These are phyloP conservation scores for Hyaena hyaena DNA, from an alignment of 2,113 vertebrate genomes.

Conservation along the genomic window DNA sequence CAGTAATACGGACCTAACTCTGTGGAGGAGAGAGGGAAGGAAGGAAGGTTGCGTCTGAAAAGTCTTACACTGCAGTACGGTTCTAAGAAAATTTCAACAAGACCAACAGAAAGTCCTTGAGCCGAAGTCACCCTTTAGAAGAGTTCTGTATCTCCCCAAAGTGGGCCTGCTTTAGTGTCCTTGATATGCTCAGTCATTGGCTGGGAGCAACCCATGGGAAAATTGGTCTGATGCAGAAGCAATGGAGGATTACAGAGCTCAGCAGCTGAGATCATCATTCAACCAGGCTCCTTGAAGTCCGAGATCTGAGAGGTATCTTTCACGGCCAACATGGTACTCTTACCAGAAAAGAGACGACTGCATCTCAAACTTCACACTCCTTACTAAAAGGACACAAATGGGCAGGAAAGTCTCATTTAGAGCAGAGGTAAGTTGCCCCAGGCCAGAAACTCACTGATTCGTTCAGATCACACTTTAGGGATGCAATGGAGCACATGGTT, in stretches of 20 bases:
- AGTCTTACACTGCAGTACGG: background rate
- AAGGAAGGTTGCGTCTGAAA: background rate
- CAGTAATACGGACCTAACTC: background rate
- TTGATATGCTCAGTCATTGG: background rate
- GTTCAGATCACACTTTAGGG: background rate
- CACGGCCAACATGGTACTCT: background rate
- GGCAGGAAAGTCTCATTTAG: background rate
- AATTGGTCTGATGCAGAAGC: background rate
- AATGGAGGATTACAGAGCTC: background rate
- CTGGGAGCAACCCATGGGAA: background rate
- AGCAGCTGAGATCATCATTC: background rate
- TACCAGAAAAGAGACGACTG: background rate
- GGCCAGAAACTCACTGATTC: background rate
- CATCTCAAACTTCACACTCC: background rate
- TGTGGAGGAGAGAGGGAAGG: background rate
- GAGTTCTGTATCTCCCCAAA: background rate
- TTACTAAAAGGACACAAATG: background rate
- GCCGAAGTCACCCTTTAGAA: background rate
- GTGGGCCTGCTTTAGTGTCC: background rate
- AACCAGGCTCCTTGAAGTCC: background rate
- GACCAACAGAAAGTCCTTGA: background rate
- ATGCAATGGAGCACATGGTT: background rate
- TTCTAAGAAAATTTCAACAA: conserved; percentile 11
- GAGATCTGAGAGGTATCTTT: background rate
- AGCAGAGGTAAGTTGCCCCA: background rate